phyloP scores from a whole-genome alignment of 2,888 invertebrate genomes.

The Hermaeophaga mercurialis region DNA sequence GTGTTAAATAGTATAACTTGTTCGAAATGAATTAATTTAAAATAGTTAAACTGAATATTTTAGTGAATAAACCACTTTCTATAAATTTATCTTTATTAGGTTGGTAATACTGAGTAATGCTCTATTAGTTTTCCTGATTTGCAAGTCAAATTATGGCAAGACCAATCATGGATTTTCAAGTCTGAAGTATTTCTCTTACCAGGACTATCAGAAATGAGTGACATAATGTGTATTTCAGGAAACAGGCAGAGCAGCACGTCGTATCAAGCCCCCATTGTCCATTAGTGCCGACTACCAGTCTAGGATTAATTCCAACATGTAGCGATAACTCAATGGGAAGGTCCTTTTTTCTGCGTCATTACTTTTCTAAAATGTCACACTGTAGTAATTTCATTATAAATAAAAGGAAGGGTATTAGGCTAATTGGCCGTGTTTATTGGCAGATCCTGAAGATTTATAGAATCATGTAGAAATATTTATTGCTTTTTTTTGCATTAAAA shows the following conservation, averaged over 20 bases:
- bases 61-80: no score
- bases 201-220: not conserved
- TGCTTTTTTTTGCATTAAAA: not conserved
- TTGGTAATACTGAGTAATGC: no score
- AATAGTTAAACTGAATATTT: no score
- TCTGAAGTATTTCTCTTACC: no score
- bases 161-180: no score
- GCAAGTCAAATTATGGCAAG: no score
- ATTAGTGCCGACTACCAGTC: constrained; percentile 39
- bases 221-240: constrained; percentile 31
- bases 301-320: constrained; percentile 29
- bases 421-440: constrained; percentile 37
- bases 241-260: constrained; percentile 22
- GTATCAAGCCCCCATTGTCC: constrained; percentile 47
- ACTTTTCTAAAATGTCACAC: constrained; percentile 48
- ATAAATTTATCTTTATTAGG: no score
- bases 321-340: constrained; percentile 32
- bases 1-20: no score
- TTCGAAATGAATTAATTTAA: no score
- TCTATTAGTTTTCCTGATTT: no score
- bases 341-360: constrained; percentile 48
- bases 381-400: constrained; percentile 41
- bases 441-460: constrained; percentile 21
- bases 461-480: constrained; percentile 1
- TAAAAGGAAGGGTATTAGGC: constrained; percentile 38